These are phyloP conservation scores for Rhea pennata DNA, from an alignment of 2,113 vertebrate species.

Conservation along the genomic window DNA sequence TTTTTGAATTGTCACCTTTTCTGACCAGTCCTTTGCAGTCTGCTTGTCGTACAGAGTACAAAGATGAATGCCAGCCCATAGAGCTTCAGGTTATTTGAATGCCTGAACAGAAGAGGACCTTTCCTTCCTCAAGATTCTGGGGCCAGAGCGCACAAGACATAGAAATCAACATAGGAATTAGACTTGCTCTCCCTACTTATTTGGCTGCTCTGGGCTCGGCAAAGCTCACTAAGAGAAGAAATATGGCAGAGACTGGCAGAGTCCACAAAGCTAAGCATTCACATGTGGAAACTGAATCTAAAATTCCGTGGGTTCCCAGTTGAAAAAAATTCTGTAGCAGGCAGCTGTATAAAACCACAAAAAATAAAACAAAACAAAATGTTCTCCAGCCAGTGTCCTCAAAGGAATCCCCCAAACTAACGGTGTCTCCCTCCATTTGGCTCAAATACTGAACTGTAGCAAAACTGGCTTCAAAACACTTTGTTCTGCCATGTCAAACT, in stretches of 20 bases:
- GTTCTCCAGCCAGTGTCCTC: not conserved
- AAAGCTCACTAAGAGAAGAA: not conserved
- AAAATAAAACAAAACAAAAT: not conserved
- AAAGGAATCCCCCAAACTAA: not conserved
- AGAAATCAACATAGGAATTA: not conserved
- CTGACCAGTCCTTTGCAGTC: not conserved
- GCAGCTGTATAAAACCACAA: not conserved
- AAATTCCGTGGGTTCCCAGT: not conserved
- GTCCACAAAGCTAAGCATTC: not conserved
- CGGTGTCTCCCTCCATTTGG: not conserved
- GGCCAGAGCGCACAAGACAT: not conserved
- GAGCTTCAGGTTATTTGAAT: not conserved
- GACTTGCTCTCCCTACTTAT: not conserved
- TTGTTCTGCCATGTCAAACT: not conserved
- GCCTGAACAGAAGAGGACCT: not conserved
- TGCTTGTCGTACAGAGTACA: not conserved
- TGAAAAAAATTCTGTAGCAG: not conserved
- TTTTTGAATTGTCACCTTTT: not conserved
- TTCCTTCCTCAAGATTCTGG: not conserved
- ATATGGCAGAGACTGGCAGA: not conserved
- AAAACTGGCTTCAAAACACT: not conserved
- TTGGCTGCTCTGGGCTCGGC: not conserved
- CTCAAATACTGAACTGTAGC: not conserved
- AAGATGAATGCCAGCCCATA: not conserved
- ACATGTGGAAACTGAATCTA: not conserved